Evolutionary conservation across 2,113 vertebrate species (phyloP).

Genomic region (Fulica atra): DNA sequence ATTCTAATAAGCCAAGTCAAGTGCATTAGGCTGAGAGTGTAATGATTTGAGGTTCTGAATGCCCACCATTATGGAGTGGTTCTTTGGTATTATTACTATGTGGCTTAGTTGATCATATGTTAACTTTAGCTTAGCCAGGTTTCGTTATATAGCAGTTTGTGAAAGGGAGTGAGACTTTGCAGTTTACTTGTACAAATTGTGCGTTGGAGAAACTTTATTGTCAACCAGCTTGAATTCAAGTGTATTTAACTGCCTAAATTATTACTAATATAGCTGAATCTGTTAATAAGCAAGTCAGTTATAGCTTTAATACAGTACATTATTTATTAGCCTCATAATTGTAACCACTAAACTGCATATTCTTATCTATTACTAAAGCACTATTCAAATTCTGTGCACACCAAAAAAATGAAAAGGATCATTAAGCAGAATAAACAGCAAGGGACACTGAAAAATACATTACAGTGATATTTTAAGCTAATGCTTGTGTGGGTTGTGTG

Average conservation of each 20-base stretch:
- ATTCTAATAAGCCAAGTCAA: background rate
- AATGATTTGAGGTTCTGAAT: background rate
- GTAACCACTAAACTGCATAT: background rate
- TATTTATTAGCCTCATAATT: background rate
- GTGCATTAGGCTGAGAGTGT: background rate
- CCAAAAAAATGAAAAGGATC: background rate
- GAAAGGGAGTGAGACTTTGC: background rate
- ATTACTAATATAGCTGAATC: background rate
- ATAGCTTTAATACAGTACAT: background rate
- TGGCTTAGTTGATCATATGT: background rate
- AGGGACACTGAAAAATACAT: conserved; percentile 47
- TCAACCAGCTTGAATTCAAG: background rate
- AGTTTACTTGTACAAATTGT: background rate
- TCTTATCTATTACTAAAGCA: background rate
- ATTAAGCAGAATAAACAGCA: conserved; percentile 43
- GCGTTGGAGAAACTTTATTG: background rate
- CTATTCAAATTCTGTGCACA: background rate
- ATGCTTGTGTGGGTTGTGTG: conserved; percentile 38
- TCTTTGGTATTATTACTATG: background rate
- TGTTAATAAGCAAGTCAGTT: background rate
- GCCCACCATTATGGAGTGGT: background rate
- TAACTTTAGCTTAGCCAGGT: background rate
- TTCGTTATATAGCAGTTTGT: background rate
- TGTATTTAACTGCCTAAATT: background rate
- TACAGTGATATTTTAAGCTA: conserved; percentile 55